Base-by-base conservation (phyloP, 2,113 vertebrate genomes). In the Stomatorhinus ivindoensis region DNA sequence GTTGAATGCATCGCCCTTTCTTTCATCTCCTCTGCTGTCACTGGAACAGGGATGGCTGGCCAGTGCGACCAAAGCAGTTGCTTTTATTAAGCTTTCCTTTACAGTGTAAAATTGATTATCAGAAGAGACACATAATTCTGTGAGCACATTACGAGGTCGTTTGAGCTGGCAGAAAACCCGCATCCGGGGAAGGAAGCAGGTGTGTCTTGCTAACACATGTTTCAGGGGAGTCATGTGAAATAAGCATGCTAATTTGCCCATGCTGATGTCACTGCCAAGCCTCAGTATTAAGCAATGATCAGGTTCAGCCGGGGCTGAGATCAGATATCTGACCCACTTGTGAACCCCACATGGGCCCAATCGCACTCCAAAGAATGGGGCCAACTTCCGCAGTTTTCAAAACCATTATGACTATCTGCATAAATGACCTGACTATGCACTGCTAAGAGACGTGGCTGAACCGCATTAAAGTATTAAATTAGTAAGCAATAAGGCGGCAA, bases 381-480 rank as follows among this genome's bases (percentile, higher is more conserved):
- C 53, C 91, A 88, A 73, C 7, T 89, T 88, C 48, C 61, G 53
- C 86, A 65, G 61, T 69, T 69, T 69, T 69, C 61, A 69, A 69
- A 69, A 69, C n/a, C 61, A 69, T 69, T 31, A 69, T 69, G n/a
- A 69, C 10, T 69, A 69, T 69, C 61, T 27, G n/a, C 61, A 13
- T 3, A 82, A 82, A 42, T 27, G 15, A 44, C 42, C 35, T 82
- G 76, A 39, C 89, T 47, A 50, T 42, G 61, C 80, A 21, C 42
- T 87, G 53, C 47, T 89, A 15, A 24, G 17, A 83, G 86, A n/a
- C 51, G 8, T 47, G 87, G 88, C 89, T 65, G 47, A 89, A 90
- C 39, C 91, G 91, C 91, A 91, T 89, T 90, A 58, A 8, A 87
- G 90, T 93, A 92, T 92, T 92, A 89, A 89, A 92, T 92, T 93